phyloP scores from a whole-genome alignment of 1,140 invertebrate species.

The Drosophila nasuta region DNA sequence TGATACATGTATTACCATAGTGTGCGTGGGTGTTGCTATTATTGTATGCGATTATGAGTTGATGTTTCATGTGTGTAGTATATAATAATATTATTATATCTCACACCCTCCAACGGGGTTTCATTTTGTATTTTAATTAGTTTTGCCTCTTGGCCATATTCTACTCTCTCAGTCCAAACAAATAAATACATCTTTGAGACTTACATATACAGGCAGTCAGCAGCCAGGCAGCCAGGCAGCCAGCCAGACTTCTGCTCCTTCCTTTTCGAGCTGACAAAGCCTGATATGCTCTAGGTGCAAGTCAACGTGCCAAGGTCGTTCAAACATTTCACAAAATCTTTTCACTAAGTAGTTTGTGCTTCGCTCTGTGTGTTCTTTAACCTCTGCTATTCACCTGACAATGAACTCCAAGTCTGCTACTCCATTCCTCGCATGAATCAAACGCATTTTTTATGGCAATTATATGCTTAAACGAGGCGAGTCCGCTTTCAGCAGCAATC shows the following conservation, averaged over 20 bases:
- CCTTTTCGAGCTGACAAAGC: neutral
- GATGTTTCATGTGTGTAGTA: neutral
- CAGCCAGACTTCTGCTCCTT: neutral
- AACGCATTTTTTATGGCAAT: conserved; percentile 22
- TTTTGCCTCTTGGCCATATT: neutral
- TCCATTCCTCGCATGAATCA: conserved; percentile 4
- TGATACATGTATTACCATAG: neutral
- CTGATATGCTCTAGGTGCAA: neutral
- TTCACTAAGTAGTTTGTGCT: conserved; percentile 1
- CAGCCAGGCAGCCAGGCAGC: neutral
- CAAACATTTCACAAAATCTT: neutral
- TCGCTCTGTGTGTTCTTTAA: neutral
- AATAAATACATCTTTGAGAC: neutral
- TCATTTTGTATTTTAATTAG: conserved; percentile 16
- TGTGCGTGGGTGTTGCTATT: neutral
- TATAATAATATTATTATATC: conserved; percentile 11
- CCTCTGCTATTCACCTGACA: conserved; percentile 15
- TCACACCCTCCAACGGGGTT: neutral
- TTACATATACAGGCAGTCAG: neutral
- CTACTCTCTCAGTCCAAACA: neutral
- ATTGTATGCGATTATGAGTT: conserved; percentile 15
- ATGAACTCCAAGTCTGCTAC: conserved; percentile 15
- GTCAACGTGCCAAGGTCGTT: conserved; percentile 25
- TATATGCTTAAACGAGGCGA: conserved; percentile 1
- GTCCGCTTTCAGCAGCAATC: neutral